Evolutionary conservation across 2,888 invertebrate genomes (phyloP).

Genomic region (Drosophila suboccidentalis): DNA sequence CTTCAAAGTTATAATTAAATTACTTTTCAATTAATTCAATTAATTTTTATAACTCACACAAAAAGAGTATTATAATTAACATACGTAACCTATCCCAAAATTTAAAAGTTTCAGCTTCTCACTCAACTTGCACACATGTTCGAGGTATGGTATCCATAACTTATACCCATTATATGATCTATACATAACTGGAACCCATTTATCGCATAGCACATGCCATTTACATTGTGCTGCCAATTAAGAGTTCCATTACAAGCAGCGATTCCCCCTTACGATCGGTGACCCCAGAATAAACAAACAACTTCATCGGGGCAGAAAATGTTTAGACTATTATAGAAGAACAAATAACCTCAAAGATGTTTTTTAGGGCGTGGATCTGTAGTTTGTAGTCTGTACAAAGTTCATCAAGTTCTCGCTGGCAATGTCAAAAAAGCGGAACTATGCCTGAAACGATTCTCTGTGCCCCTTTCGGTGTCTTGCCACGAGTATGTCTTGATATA

Average conservation of each 20-base stretch:
- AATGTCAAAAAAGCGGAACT: slow-evolving; percentile 73
- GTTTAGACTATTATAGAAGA: slow-evolving; percentile 41
- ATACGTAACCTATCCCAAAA: neutral
- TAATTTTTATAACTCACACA: neutral
- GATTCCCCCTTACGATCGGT: slow-evolving; percentile 30
- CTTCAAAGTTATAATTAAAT: too few species aligned
- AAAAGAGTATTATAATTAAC: neutral
- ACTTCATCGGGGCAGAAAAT: slow-evolving; percentile 71
- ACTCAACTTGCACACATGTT: neutral
- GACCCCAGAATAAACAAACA: slow-evolving; percentile 59
- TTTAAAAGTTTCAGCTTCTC: neutral
- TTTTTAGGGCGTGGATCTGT: slow-evolving; percentile 52
- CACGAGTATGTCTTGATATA: slow-evolving; percentile 44
- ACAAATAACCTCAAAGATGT: slow-evolving; percentile 60
- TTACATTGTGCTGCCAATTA: slow-evolving; percentile 48
- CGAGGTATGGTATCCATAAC: neutral
- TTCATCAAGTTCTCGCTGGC: slow-evolving; percentile 49
- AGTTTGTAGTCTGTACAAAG: slow-evolving; percentile 44
- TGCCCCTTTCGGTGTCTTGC: slow-evolving; percentile 6
- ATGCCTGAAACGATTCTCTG: slow-evolving; percentile 67
- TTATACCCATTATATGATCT: neutral
- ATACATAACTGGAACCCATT: neutral
- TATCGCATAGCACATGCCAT: slow-evolving; percentile 22
- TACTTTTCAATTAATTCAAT: neutral
- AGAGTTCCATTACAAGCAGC: slow-evolving; percentile 51